phyloP scores from a whole-genome alignment of 2,888 invertebrate species.

The Eubasilissa splendida region DNA sequence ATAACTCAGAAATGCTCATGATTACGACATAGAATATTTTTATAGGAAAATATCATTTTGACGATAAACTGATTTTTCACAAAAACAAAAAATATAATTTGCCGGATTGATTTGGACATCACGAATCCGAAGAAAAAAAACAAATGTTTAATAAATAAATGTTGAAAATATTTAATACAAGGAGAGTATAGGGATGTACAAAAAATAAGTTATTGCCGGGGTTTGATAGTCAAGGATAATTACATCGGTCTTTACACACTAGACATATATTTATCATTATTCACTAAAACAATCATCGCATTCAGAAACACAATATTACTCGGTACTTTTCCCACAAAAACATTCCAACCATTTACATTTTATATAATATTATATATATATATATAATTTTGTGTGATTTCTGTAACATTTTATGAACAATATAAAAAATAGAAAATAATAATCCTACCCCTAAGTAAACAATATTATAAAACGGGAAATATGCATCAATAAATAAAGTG shows the following conservation, averaged over 20 bases:
- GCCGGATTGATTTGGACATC: too few relatives aligned
- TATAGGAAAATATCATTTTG: too few relatives aligned
- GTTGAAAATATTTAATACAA: conserved; percentile 37
- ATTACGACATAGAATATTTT: too few relatives aligned
- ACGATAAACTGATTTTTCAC: too few relatives aligned
- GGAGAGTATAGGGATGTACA: conserved; percentile 26
- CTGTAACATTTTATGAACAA: conserved; percentile 37
- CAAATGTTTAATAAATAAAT: conserved; percentile 27
- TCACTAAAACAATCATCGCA: conserved; percentile 5
- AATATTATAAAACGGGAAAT: conserved; percentile 37
- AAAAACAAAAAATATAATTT: too few relatives aligned
- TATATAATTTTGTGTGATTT: conserved; percentile 29
- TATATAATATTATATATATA: conserved; percentile 5
- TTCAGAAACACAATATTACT: conserved; percentile 20
- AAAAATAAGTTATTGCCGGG: conserved; percentile 26
- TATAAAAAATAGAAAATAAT: conserved; percentile 39
- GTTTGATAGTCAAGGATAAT: conserved; percentile 22
- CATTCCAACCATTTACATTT: not conserved
- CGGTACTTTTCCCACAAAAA: conserved; percentile 17
- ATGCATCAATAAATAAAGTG: conserved; percentile 22
- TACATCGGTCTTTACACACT: conserved; percentile 25
- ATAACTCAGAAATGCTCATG: too few relatives aligned
- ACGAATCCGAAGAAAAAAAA: not conserved
- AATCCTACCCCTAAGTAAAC: conserved; percentile 36
- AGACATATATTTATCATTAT: conserved; percentile 26